phyloP scores from a whole-genome alignment of 2,113 vertebrate genomes.

The Etia nguti region DNA sequence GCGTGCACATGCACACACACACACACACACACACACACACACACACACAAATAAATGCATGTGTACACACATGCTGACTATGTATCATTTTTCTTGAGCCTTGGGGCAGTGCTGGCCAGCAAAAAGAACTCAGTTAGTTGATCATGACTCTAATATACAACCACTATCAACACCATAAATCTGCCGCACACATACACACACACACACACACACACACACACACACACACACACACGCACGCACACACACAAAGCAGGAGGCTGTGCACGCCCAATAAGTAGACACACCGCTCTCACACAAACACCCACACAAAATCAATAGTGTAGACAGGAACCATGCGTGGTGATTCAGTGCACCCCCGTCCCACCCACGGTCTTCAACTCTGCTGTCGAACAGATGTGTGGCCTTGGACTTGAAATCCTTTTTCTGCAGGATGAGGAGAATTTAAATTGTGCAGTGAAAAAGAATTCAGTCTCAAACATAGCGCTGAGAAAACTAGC shows the following conservation, averaged over 20 bases:
- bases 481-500: not conserved
- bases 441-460: not conserved
- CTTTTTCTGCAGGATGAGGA: conserved; percentile 21
- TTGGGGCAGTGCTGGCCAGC: not conserved
- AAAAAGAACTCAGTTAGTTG: conserved; percentile 30
- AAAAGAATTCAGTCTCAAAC: not conserved
- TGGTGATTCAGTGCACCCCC: conserved; percentile 57
- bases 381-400: conserved; percentile 25
- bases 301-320: conserved; percentile 53
- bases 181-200: not conserved
- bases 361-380: conserved; percentile 42
- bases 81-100: conserved; percentile 6
- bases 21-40: rapidly evolving
- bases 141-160: conserved; percentile 55
- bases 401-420: conserved; percentile 24
- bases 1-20: rapidly evolving
- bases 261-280: not conserved
- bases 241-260: not conserved
- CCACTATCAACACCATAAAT: conserved; percentile 32
- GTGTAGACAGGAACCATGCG: conserved; percentile 40
- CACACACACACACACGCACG: not conserved
- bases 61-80: not conserved
- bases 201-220: not conserved
- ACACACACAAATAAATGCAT: not conserved
- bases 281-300: conserved; percentile 23